These are phyloP conservation scores for Otolemur crassicaudatus DNA, from an alignment of 2,797 vertebrate species.

Conservation along the genomic window DNA sequence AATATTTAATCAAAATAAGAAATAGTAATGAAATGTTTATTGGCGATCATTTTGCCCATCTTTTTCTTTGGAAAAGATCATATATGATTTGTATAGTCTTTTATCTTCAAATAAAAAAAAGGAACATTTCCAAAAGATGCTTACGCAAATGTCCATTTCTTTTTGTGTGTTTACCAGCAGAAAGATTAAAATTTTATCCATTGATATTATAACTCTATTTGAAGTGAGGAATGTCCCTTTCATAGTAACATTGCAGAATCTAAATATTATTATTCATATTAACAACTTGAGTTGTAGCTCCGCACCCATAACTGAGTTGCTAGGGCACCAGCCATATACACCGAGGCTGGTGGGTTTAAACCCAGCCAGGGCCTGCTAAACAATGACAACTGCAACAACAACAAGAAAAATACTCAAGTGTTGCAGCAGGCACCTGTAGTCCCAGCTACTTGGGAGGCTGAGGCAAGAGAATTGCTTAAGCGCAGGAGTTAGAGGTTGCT, in stretches of 20 bases:
- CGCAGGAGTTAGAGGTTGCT: too few species aligned
- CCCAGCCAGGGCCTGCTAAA: too few species aligned
- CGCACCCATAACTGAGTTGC: too few species aligned
- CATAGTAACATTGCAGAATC: background rate
- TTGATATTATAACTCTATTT: background rate
- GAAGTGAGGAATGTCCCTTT: background rate
- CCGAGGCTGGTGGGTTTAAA: too few species aligned
- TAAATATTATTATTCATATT: background rate
- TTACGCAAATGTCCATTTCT: background rate
- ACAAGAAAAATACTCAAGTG: too few species aligned
- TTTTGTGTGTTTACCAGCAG: background rate
- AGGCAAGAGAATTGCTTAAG: too few species aligned
- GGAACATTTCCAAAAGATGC: background rate
- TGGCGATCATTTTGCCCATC: background rate
- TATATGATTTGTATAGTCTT: background rate
- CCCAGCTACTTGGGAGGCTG: too few species aligned
- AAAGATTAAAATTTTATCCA: background rate
- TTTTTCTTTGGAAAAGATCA: background rate
- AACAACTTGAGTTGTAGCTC: background rate
- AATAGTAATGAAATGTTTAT: conserved; percentile 11
- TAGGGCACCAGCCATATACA: too few species aligned
- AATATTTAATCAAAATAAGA: background rate
- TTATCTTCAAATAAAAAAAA: background rate
- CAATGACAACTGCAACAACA: too few species aligned
- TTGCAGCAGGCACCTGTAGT: too few species aligned